Base-by-base conservation (phyloP, 1,140 invertebrate species). In the Monomorium pharaonis region DNA sequence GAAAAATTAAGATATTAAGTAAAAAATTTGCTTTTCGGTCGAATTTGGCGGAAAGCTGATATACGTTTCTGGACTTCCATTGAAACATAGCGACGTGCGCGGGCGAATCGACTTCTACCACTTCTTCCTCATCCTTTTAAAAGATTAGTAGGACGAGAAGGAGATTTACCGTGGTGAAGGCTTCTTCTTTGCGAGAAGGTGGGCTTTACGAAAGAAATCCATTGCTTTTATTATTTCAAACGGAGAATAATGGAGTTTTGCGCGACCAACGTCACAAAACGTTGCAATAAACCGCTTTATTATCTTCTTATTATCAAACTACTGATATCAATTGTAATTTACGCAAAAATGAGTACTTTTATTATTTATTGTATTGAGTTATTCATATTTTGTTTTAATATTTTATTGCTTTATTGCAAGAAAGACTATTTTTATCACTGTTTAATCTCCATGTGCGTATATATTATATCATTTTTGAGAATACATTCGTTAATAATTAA, bases 161-260 rank as follows among this genome's bases (percentile, higher is more conserved):
- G 78, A 83, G 78, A 83, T 83, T 83, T 83, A 83, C 78, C 54
- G 65, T 72, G 37, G 78, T 27, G 65, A 70, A 56, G 49, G 65
- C 78, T 81, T 67, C 77, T 83, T 83, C 67, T 83, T 83, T 58
- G 67, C 42, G 51, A 72, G 51, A 60, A 74, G 24, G 78, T 54
- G 49, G 37, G 78, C 78, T 83, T 83, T 83, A 51, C 78, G 51
- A 74, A 47, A 69, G 78, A 74, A 83, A 83, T 69, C 67, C 51
- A 60, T 74, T 83, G 78, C 67, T 83, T 83, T 83, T 83, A 83
- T 83, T 83, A 83, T 83, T 83, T 83, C 78, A 83, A 83, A 83
- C 78, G n/a, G 78, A 83, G 51, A 83, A 83, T 81, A 81, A 81
- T 83, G 67, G 67, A 56, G 27, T 83, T 51, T 83, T 4, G 51